These are phyloP conservation scores for Scaptomyza tumidula DNA, from an alignment of 2,888 invertebrate species.

Conservation along the genomic window DNA sequence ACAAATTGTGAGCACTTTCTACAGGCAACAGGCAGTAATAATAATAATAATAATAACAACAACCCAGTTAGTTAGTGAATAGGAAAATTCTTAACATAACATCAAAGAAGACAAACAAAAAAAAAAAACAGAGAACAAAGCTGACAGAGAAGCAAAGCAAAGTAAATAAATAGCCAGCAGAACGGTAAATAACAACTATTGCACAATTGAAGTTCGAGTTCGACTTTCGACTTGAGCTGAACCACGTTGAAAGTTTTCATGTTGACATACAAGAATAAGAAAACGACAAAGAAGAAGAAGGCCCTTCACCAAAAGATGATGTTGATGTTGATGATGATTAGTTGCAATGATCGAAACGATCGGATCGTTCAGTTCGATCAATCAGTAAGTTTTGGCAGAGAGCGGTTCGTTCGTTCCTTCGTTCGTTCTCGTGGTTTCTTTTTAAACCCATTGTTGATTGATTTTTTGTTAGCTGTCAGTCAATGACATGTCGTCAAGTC, in stretches of 20 bases:
- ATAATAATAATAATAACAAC: slow-evolving; percentile 44
- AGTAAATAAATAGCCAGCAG: slow-evolving; percentile 55
- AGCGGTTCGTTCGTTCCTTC: too few species aligned
- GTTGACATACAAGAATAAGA: background rate
- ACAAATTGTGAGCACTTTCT: slow-evolving; percentile 68
- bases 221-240: slow-evolving; percentile 23
- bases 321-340: background rate
- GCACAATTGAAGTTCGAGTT: slow-evolving; percentile 48
- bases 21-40: slow-evolving; percentile 34
- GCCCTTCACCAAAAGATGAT: background rate
- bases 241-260: background rate
- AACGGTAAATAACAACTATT: slow-evolving; percentile 59
- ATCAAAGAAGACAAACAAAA: slow-evolving; percentile 18
- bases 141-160: slow-evolving; percentile 41
- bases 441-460: too few species aligned
- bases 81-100: slow-evolving; percentile 61
- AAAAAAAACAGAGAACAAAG: slow-evolving; percentile 35
- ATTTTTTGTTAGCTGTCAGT: slow-evolving; percentile 37
- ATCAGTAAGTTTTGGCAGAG: background rate
- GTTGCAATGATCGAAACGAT: slow-evolving; percentile 1
- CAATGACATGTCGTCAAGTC: slow-evolving; percentile 44
- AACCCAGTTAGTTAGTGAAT: slow-evolving; percentile 68
- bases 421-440: too few species aligned
- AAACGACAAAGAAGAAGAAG: background rate
- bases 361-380: too few species aligned